These are phyloP conservation scores for Anastatus disparis DNA, from an alignment of 1,140 invertebrate species.

Conservation along the genomic window DNA sequence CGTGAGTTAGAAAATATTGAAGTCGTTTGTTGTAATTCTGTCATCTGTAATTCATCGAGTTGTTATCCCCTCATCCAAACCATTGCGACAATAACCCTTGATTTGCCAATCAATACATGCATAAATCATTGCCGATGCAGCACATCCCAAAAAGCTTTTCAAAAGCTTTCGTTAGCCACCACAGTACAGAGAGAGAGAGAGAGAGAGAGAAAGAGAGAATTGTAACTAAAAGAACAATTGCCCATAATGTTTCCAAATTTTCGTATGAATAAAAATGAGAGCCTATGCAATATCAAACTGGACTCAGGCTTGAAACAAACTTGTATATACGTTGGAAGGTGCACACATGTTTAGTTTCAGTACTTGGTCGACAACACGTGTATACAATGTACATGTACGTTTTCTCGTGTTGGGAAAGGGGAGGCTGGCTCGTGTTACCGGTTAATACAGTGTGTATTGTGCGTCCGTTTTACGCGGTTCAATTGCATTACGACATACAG, in stretches of 20 bases:
- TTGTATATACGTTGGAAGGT: background rate
- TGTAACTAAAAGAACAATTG: conserved; percentile 1
- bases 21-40: too few species aligned
- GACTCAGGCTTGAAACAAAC: background rate
- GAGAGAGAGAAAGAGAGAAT: too few species aligned
- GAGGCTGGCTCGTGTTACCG: background rate
- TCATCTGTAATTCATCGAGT: too few species aligned
- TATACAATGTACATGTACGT: background rate
- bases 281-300: too few species aligned
- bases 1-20: too few species aligned
- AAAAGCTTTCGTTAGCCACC: too few species aligned
- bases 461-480: background rate
- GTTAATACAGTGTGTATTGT: background rate
- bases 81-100: background rate
- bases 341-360: background rate
- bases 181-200: too few species aligned
- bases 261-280: conserved; percentile 23
- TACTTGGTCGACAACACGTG: background rate
- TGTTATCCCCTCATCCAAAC: too few species aligned
- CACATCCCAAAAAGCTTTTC: background rate
- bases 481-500: conserved; percentile 7
- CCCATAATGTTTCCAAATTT: background rate
- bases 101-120: conserved; percentile 16
- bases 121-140: background rate
- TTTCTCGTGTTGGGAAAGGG: background rate